Evolutionary conservation across 2,113 vertebrate species (phyloP), one percentile per base, ranked within the genome.

Genomic region (Hylia prasina): DNA sequence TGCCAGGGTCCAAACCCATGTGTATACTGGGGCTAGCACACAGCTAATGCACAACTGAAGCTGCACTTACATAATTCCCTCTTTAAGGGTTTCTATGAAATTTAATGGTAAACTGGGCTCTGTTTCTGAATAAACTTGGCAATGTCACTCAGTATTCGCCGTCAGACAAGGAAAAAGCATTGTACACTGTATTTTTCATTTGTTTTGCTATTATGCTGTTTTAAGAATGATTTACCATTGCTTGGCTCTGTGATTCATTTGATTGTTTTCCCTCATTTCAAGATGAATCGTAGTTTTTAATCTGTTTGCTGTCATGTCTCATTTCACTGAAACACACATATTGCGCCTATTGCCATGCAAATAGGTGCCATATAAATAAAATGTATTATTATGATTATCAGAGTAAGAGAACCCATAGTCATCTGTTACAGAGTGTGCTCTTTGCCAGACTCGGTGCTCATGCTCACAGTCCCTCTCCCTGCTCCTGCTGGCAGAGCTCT

Each of bases 231-330:
- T 94, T 97, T 96, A 76, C 82, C 63, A 76, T 96, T 65, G 87
- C 78, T 73, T n/a, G 57, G 88, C 60, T 80, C 58, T 15, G 16
- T 94, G 94, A 96, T 97, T 97, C 91, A 95, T 93, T 97, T 92
- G 89, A 87, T 92, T 90, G 68, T 87, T 94, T 83, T 63, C 56
- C 50, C 57, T 92, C 58, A 93, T 96, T 92, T 95, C 73, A 82
- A 96, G 90, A 96, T 81, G 91, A 92, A 96, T 97, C 13, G 93
- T 91, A 64, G 53, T 73, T 96, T 97, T 95, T 94, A 93, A 96
- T 95, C 85, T 94, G 91, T 87, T 88, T 95, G 82, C 89, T 93
- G 91, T 91, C 90, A 96, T 91, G 92, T 93, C 63, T 93, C 89
- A 94, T 97, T 96, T 97, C 82, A 91, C 69, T 75, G 88, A 78